Conservation (phyloP, 2,113 vertebrate species). For the Cephalopholis sonnerati region DNA sequence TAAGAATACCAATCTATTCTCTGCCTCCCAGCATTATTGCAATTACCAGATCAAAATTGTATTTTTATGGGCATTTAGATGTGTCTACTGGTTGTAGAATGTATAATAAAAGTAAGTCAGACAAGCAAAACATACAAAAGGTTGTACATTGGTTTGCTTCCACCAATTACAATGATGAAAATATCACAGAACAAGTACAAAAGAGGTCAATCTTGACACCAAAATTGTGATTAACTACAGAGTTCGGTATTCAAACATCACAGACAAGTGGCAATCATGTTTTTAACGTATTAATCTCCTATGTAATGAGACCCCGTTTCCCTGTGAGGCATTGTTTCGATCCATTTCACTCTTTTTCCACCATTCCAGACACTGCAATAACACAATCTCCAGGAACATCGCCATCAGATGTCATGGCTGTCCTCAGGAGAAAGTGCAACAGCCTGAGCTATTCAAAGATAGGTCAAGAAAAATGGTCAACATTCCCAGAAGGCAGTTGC, state of each 20-base stretch:
- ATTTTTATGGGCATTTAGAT: background rate
- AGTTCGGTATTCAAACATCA: background rate
- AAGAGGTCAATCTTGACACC: background rate
- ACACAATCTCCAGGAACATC: slow-evolving; percentile 7
- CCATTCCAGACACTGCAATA: background rate
- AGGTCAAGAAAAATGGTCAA: slow-evolving; percentile 61
- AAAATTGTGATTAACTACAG: background rate
- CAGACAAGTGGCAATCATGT: background rate
- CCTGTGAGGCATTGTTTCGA: background rate
- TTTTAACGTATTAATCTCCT: background rate
- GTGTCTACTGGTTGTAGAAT: background rate
- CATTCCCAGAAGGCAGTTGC: slow-evolving; percentile 49
- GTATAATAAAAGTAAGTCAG: background rate
- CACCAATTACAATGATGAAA: background rate
- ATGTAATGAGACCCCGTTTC: background rate
- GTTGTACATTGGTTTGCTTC: background rate
- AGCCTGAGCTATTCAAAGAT: slow-evolving; percentile 45
- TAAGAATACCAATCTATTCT: slow-evolving; percentile 5
- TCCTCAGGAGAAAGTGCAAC: slow-evolving; percentile 25
- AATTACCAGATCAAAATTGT: background rate
- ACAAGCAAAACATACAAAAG: background rate
- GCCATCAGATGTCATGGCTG: slow-evolving; percentile 26
- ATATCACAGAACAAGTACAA: background rate
- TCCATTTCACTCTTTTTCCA: background rate
- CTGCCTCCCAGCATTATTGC: background rate